Evolutionary conservation across 2,888 invertebrate genomes (phyloP), one percentile per base, ranked within the genome.

Genomic region (Sthenelais limicola): DNA sequence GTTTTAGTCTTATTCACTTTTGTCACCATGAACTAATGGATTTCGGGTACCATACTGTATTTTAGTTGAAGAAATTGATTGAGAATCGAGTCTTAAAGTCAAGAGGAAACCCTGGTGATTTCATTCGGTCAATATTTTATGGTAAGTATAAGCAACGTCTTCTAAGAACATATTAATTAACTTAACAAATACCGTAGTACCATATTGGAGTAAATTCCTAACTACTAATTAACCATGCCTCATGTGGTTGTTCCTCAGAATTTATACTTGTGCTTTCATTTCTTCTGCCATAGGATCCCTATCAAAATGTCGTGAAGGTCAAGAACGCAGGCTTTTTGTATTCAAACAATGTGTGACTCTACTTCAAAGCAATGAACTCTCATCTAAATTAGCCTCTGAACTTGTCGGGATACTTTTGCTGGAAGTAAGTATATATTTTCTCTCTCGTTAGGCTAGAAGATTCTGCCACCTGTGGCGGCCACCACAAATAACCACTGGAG

Each of bases 371-470:
- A 80, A 81, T 72, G 84, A 86, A 47, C 77, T 85, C 68, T 80
- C 81, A 54, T 79, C 80, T 33, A 84, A 85, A 71, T 75, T 80
- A 58, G 82, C 84, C 0, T 78, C 83, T 7, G 81, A 83, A 33
- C 75, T 86, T 12, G 81, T 85, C 30, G 83, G 83, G 9, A 69
- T 85, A 7, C 78, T 86, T 5, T 80, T 85, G 76, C 72, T 84
- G 26, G 82, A 86, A 83, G 86, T 86, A 75, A 32, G 51, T 5
- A 51, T 26, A 51, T 5, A 21, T 7, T 9, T n/a, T 51, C 15
- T 43, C 43, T 43, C 43, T 9, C 12, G 12, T 12, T 43, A 12
- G 18, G 18, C 12, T 43, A 43, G 18, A 43, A 9, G 43, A 43
- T 18, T 12, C 43, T 12, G 9, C 12, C 12, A 43, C 12, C 15